Percentiles rank a stretch among this genome's conserved stretches.
These are phyloP conservation scores for Eupithecia abbreviata DNA, from an alignment of 2,888 invertebrate species.

Conservation along the genomic window DNA sequence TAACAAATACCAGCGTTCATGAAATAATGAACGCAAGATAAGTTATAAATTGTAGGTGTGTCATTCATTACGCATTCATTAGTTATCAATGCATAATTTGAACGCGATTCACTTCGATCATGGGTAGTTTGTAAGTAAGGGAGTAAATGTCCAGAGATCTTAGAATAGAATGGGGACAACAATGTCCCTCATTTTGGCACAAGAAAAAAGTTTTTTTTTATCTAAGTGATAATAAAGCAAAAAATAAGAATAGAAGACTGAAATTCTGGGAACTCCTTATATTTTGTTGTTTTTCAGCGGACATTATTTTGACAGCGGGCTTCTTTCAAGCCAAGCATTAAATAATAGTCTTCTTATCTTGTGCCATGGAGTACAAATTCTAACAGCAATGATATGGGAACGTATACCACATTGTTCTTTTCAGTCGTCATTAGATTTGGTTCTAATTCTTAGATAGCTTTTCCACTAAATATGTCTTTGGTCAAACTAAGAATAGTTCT, in stretches of 20 bases:
- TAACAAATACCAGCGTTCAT: neutral
- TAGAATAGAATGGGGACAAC: neutral
- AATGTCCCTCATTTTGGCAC: conserved; percentile 23
- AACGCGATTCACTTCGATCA: neutral
- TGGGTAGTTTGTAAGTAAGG: neutral
- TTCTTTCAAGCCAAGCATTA: neutral
- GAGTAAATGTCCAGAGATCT: neutral
- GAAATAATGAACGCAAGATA: neutral
- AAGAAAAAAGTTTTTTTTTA: conserved; percentile 20
- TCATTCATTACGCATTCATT: neutral
- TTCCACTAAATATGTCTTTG: neutral
- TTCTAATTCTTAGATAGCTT: neutral
- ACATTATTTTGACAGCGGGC: neutral
- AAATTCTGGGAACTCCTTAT: neutral
- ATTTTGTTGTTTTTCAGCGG: neutral
- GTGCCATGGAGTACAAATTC: conserved; percentile 15
- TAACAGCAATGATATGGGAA: conserved; percentile 48
- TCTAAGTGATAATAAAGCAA: neutral
- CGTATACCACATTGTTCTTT: conserved; percentile 59
- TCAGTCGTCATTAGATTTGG: conserved; percentile 46
- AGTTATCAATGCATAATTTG: neutral
- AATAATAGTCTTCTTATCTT: conserved; percentile 13
- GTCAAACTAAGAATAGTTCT: neutral
- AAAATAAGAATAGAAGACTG: neutral
- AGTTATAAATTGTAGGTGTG: too few species aligned